A percentile compares a stretch with the other conserved stretches of the same genome.
Conservation (phyloP, 2,113 vertebrate species). For the Psammodynastes pulverulentus region DNA sequence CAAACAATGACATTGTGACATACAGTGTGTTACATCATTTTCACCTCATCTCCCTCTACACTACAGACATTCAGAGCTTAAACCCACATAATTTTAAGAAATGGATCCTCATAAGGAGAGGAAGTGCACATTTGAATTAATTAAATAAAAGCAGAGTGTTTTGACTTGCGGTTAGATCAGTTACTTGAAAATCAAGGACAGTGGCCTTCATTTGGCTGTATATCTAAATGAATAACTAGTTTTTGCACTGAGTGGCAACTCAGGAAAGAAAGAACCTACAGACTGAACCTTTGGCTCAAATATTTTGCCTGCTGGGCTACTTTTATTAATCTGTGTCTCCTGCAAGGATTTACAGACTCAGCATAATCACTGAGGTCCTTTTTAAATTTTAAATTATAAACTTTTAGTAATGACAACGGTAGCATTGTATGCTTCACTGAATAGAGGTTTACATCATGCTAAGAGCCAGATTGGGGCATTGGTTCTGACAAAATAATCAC, state of each 20-base stretch:
- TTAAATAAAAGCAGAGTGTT: background rate
- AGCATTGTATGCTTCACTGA: conserved; percentile 21
- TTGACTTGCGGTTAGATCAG: background rate
- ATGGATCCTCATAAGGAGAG: background rate
- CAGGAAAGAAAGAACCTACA: background rate
- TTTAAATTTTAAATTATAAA: conserved; percentile 25
- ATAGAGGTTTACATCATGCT: background rate
- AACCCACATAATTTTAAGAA: background rate
- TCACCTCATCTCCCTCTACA: background rate
- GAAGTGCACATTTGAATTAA: background rate
- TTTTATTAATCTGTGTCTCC: background rate
- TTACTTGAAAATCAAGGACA: background rate
- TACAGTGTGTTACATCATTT: background rate
- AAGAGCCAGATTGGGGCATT: background rate
- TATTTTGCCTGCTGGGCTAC: background rate
- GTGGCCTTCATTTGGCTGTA: background rate
- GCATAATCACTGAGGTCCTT: background rate
- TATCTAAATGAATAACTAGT: background rate
- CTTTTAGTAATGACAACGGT: background rate
- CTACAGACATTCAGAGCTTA: background rate
- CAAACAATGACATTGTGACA: background rate
- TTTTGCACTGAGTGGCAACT: background rate
- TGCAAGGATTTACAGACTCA: background rate
- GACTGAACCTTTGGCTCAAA: background rate
- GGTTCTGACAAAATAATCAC: background rate